Evolutionary conservation across 2,888 invertebrate genomes (phyloP).

Genomic region (Agrilus mali): DNA sequence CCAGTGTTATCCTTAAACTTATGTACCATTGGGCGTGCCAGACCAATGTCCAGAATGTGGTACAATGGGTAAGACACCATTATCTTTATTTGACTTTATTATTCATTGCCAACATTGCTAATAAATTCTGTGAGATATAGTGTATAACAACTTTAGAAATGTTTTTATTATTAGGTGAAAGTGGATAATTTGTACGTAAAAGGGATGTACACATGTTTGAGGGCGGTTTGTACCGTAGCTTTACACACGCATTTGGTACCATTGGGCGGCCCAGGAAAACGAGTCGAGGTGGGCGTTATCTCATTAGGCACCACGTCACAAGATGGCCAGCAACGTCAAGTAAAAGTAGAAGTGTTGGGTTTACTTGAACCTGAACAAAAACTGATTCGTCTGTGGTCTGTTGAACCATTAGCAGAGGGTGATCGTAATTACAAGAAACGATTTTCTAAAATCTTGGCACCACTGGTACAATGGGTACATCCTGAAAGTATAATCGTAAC

Average conservation of each 20-base stretch:
- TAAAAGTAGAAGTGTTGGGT: constrained; percentile 79
- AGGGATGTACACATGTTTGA: constrained; percentile 55
- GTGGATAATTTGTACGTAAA: constrained; percentile 59
- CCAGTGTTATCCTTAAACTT: constrained; percentile 68
- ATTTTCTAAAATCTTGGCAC: constrained; percentile 69
- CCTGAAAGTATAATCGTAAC: constrained; percentile 65
- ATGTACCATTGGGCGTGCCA: constrained; percentile 89
- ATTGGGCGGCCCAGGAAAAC: constrained; percentile 59
- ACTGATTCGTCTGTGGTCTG: constrained; percentile 62
- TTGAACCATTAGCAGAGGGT: constrained; percentile 67
- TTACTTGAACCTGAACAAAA: constrained; percentile 64
- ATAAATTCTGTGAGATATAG: background rate
- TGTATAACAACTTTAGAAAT: background rate
- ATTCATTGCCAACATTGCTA: background rate
- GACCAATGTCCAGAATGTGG: constrained; percentile 77
- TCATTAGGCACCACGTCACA: constrained; percentile 78
- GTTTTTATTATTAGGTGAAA: constrained; percentile 30
- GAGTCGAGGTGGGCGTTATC: constrained; percentile 71
- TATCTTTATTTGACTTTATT: constrained; percentile 30
- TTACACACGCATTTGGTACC: constrained; percentile 63
- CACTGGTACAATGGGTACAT: constrained; percentile 66
- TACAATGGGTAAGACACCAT: constrained; percentile 66
- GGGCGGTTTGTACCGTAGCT: constrained; percentile 69
- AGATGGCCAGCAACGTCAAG: constrained; percentile 48
- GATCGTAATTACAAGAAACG: constrained; percentile 70